A percentile compares a stretch with the other conserved stretches of the same genome.
Evolutionary conservation across 2,113 vertebrate genomes (phyloP).

Genomic region (Bambusicola thoracicus): DNA sequence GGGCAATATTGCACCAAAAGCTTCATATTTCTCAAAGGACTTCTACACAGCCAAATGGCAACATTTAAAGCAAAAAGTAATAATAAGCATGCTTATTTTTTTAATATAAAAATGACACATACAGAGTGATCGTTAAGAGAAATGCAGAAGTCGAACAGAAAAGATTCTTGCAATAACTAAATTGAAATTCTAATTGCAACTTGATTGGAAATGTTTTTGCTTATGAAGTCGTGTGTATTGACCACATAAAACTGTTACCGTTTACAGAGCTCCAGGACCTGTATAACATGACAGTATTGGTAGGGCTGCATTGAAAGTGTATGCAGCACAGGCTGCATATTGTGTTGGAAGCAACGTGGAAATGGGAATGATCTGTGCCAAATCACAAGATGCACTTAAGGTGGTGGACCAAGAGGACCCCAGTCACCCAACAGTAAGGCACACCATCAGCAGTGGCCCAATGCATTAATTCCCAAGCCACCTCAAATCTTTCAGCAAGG

Average conservation of each 20-base stretch:
- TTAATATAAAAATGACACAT: too few relatives aligned
- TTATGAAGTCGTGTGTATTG: not conserved
- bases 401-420: not conserved
- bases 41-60: not conserved
- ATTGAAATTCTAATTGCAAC: not conserved
- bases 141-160: not conserved
- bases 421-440: not conserved
- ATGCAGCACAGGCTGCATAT: not conserved
- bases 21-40: not conserved
- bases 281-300: not conserved
- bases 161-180: not conserved
- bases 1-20: not conserved
- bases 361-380: not conserved
- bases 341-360: not conserved
- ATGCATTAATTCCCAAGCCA: not conserved
- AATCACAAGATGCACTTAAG: not conserved
- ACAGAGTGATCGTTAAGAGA: not conserved
- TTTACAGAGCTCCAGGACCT: not conserved
- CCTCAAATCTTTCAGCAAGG: not conserved
- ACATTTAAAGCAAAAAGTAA: not conserved
- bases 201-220: not conserved
- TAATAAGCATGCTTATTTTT: not conserved
- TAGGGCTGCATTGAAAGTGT: not conserved
- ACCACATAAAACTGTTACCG: not conserved
- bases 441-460: not conserved